These are phyloP conservation scores for Philopotamus ludificatus DNA, from an alignment of 1,140 invertebrate genomes.

Conservation along the genomic window DNA sequence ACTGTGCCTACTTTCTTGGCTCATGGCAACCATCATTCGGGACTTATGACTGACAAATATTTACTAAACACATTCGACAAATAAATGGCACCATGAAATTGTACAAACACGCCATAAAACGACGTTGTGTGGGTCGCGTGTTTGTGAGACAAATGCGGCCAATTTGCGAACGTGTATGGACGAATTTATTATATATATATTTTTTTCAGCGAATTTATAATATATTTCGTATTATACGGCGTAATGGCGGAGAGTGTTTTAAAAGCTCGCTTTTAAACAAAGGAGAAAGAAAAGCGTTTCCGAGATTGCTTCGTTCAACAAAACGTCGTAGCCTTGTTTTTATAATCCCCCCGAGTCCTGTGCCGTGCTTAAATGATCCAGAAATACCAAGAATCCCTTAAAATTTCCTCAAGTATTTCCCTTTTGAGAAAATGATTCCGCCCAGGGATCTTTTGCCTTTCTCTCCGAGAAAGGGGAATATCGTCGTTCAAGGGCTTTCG, in stretches of 20 bases:
- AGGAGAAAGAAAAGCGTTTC: slow-evolving; percentile 33
- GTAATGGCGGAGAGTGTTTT: background rate
- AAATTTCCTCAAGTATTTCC: slow-evolving; percentile 35
- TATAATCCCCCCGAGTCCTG: slow-evolving; percentile 41
- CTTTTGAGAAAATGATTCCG: slow-evolving; percentile 22
- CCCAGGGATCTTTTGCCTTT: slow-evolving; percentile 19
- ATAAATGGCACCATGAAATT: slow-evolving; percentile 24
- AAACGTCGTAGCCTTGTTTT: slow-evolving; percentile 41
- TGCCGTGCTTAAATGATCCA: slow-evolving; percentile 40
- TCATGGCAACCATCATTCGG: slow-evolving; percentile 16
- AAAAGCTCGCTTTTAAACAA: slow-evolving; percentile 26
- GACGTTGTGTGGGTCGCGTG: slow-evolving; percentile 12
- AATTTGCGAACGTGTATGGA: background rate
- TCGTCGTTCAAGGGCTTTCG: slow-evolving; percentile 30
- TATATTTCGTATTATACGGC: background rate
- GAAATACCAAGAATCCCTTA: slow-evolving; percentile 42
- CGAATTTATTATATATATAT: background rate
- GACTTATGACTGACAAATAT: slow-evolving; percentile 35
- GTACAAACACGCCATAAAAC: slow-evolving; percentile 34
- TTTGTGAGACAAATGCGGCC: background rate
- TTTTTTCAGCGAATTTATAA: background rate
- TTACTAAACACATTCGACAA: slow-evolving; percentile 28
- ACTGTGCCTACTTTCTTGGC: slow-evolving; percentile 21
- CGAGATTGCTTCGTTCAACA: slow-evolving; percentile 40
- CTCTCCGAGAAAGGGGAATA: slow-evolving; percentile 16